Conservation (phyloP, 2,797 vertebrate genomes). For the Coregonus ussuriensis region DNA sequence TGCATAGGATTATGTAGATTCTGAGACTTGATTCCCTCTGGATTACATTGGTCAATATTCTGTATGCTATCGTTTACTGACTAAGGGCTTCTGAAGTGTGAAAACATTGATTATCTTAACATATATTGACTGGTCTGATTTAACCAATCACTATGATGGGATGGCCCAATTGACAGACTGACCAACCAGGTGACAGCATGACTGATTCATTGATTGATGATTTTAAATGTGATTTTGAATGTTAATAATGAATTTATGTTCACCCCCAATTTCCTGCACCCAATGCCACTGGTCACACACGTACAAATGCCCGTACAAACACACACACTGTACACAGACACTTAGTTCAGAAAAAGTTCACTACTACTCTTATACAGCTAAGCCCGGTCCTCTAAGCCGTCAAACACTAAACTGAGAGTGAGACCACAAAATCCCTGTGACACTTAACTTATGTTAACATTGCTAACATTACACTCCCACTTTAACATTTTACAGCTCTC, state of each 20-base stretch:
- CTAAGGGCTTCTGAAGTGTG: slow-evolving; percentile 30
- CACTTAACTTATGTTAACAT: slow-evolving; percentile 46
- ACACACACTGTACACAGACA: not conserved
- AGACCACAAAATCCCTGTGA: slow-evolving; percentile 33
- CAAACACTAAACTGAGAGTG: slow-evolving; percentile 21
- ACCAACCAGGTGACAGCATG: slow-evolving; percentile 16
- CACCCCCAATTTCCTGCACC: not conserved
- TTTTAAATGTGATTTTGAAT: not conserved
- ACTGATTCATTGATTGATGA: slow-evolving; percentile 44
- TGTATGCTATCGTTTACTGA: slow-evolving; percentile 18
- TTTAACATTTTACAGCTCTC: slow-evolving; percentile 39
- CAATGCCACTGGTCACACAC: not conserved
- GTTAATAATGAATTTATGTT: not conserved
- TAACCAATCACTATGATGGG: slow-evolving; percentile 37
- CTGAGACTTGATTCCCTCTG: slow-evolving; percentile 31
- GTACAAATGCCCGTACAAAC: slow-evolving; percentile 2
- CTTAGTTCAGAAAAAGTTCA: slow-evolving; percentile 9
- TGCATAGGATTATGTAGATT: slow-evolving; percentile 18
- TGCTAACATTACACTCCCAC: slow-evolving; percentile 26
- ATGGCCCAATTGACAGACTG: slow-evolving; percentile 32
- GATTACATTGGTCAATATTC: slow-evolving; percentile 20
- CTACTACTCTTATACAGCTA: not conserved
- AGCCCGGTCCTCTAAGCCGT: slow-evolving; percentile 9
- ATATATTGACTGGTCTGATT: slow-evolving; percentile 21
- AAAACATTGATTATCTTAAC: slow-evolving; percentile 47